Conservation (phyloP, 2,888 invertebrate species). For the Acrocera orbiculus region DNA sequence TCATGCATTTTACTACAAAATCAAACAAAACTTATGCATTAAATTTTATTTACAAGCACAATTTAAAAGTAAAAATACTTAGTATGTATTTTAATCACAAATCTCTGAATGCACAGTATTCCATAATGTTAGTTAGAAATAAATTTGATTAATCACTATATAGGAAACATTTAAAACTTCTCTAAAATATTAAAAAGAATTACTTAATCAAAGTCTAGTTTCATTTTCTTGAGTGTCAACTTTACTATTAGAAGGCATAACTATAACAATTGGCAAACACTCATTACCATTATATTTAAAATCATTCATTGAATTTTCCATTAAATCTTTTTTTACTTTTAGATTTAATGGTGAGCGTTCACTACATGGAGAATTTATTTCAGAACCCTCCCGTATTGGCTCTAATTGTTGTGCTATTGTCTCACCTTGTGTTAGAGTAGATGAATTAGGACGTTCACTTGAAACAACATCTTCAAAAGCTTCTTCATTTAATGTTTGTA, state of each 20-base stretch:
- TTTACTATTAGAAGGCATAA: conserved; percentile 24
- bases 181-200: background rate
- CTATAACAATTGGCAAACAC: conserved; percentile 23
- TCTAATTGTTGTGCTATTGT: conserved; percentile 33
- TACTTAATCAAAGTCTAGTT: conserved; percentile 23
- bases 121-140: no score
- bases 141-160: no score
- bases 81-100: no score
- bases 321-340: no score
- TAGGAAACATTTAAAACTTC: no score
- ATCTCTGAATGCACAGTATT: no score
- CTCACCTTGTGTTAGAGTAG: conserved; percentile 37
- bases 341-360: no score
- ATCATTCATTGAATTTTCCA: no score
- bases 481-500: conserved; percentile 84
- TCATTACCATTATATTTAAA: conserved; percentile 11
- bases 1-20: no score
- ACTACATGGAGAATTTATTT: conserved; percentile 31
- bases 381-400: conserved; percentile 31
- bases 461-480: conserved; percentile 80
- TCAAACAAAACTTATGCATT: no score
- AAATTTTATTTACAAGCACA: no score
- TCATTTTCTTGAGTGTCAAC: conserved; percentile 25
- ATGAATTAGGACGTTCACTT: conserved; percentile 40
- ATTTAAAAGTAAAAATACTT: no score